Evolutionary conservation across 2,113 vertebrate genomes (phyloP).

Genomic region (Scopus umbretta): DNA sequence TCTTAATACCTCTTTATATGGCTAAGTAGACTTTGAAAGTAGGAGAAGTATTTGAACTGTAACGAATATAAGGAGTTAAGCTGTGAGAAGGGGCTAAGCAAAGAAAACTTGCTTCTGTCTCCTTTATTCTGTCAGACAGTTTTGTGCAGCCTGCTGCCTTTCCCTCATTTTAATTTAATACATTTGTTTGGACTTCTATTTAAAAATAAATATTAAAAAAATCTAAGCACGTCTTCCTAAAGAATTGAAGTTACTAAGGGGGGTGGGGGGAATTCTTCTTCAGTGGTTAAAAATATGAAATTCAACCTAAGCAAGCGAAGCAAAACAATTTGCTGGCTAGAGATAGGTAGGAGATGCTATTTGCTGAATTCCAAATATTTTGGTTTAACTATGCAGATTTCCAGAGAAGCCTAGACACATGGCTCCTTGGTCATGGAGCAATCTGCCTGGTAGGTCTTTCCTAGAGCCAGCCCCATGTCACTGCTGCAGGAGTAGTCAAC

Average conservation of each 20-base stretch:
- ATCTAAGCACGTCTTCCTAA: not conserved
- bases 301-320: not conserved
- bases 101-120: not conserved
- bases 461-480: not conserved
- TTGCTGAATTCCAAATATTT: not conserved
- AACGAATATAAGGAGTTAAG: not conserved
- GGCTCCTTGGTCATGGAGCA: not conserved
- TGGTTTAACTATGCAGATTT: not conserved
- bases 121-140: not conserved
- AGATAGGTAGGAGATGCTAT: not conserved
- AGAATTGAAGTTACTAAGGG: not conserved
- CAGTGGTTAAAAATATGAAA: not conserved
- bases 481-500: not conserved
- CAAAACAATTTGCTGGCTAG: not conserved
- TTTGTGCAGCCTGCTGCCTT: not conserved
- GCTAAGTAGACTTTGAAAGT: not conserved
- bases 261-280: no score
- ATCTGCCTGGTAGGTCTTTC: not conserved
- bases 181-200: not conserved
- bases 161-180: not conserved
- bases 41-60: not conserved
- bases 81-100: not conserved
- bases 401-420: accelerated
- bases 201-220: not conserved
- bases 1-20: not conserved